These are phyloP conservation scores for Sebastes hubbsi DNA, from an alignment of 2,797 vertebrate species.

Conservation along the genomic window DNA sequence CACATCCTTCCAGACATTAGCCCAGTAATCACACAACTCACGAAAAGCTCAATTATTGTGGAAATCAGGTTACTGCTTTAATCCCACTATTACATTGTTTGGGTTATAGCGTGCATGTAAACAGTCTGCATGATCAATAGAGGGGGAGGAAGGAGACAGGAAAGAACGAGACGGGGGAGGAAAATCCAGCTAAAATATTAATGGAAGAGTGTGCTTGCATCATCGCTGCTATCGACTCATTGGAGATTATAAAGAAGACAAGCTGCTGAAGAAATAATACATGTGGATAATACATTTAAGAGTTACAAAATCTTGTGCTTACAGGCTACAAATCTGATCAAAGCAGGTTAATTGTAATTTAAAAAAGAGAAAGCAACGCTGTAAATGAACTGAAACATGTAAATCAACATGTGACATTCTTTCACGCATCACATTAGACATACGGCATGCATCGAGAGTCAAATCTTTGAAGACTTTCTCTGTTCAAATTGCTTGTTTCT, in stretches of 20 bases:
- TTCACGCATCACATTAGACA: neutral
- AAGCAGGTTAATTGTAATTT: neutral
- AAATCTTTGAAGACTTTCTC: conserved; percentile 15
- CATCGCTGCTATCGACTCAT: neutral
- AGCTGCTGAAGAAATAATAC: neutral
- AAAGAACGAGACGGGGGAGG: neutral
- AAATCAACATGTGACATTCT: neutral
- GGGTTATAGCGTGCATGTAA: conserved; percentile 16
- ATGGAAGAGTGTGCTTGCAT: conserved; percentile 8
- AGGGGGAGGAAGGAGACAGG: neutral
- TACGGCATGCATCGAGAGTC: neutral
- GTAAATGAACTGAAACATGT: neutral
- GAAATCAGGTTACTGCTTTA: conserved; percentile 51
- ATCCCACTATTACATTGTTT: conserved; percentile 49
- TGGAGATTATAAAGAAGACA: conserved; percentile 10
- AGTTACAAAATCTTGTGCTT: conserved; percentile 7
- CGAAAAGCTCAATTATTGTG: conserved; percentile 30
- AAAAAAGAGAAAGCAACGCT: neutral
- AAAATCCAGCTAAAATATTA: conserved; percentile 6
- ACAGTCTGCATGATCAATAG: conserved; percentile 20
- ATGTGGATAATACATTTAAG: neutral
- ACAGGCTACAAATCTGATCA: conserved; percentile 7
- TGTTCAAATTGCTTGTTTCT: conserved; percentile 34
- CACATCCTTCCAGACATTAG: conserved; percentile 30
- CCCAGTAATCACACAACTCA: conserved; percentile 32